Evolutionary conservation across 2,797 vertebrate species (phyloP).

Genomic region (Acrocephalus scirpaceus): DNA sequence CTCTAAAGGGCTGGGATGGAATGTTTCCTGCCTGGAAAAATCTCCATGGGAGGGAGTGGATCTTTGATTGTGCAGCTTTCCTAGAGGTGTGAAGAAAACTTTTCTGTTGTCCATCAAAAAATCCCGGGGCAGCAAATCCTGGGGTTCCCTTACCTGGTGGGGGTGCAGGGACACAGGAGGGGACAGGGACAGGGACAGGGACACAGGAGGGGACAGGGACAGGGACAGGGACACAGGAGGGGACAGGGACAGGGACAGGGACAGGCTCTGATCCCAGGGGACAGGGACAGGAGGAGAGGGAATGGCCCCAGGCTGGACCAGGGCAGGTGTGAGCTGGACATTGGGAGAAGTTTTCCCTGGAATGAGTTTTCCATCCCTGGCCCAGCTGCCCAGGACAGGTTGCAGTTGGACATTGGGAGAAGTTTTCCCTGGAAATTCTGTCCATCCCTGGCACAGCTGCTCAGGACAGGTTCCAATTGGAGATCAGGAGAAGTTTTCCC

Average conservation of each 20-base stretch:
- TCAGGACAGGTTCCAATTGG: not conserved
- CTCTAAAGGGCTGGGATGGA: not conserved
- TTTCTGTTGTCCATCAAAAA: not conserved
- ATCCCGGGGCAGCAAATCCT: not conserved
- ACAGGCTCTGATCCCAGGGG: too few relatives aligned
- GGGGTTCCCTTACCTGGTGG: not conserved
- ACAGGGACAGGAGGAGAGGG: too few relatives aligned
- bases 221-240: too few relatives aligned
- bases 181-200: not conserved
- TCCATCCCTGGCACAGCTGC: too few relatives aligned
- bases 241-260: too few relatives aligned
- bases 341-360: too few relatives aligned
- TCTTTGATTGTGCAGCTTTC: not conserved
- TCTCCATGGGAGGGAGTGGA: not conserved
- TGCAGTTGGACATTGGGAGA: too few relatives aligned
- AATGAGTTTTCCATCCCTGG: too few relatives aligned
- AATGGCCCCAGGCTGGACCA: fast-evolving
- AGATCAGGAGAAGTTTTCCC: fast-evolving
- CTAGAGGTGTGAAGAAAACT: not conserved
- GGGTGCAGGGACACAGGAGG: not conserved
- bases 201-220: too few relatives aligned
- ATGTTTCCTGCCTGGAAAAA: conserved; percentile 19
- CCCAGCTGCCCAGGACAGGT: too few relatives aligned
- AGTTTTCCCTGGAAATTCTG: too few relatives aligned
- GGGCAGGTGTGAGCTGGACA: fast-evolving